These are phyloP conservation scores for Zelleria hepariella DNA, from an alignment of 2,888 invertebrate genomes.

Conservation along the genomic window DNA sequence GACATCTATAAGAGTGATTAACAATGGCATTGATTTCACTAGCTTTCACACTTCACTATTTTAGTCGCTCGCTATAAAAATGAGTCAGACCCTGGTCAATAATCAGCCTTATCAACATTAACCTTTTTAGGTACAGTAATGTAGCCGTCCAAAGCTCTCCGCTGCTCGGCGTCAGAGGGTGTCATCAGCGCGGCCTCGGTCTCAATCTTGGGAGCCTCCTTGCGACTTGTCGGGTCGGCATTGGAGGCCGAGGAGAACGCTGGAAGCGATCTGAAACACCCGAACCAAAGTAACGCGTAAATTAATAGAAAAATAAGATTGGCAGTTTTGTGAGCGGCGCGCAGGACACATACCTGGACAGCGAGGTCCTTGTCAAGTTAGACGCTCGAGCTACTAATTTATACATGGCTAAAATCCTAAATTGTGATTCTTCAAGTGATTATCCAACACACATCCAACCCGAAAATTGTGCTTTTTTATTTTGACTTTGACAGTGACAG, in stretches of 20 bases:
- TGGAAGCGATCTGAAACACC: conserved; percentile 39
- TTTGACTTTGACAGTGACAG: conserved; percentile 10
- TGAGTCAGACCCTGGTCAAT: too few species aligned
- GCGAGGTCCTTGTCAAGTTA: conserved; percentile 30
- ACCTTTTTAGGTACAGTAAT: conserved; percentile 73
- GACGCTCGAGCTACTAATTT: conserved; percentile 35
- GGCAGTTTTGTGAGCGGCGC: background rate
- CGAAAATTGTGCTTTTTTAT: conserved; percentile 13
- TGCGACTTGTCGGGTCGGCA: conserved; percentile 32
- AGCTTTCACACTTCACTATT: too few species aligned
- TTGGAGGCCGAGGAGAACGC: conserved; percentile 33
- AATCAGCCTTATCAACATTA: conserved; percentile 14
- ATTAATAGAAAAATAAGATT: conserved; percentile 3
- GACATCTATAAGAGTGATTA: too few species aligned
- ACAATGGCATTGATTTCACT: too few species aligned
- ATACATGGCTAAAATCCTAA: conserved; percentile 28
- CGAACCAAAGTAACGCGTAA: background rate
- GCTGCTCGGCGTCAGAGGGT: conserved; percentile 62
- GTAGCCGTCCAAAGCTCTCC: conserved; percentile 51
- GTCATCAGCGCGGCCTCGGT: conserved; percentile 55
- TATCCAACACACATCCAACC: conserved; percentile 1
- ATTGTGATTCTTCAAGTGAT: background rate
- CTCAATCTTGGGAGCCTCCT: conserved; percentile 67
- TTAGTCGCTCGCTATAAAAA: too few species aligned
- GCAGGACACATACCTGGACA: conserved; percentile 33